Evolutionary conservation across 2,113 vertebrate species (phyloP).

Genomic region (Motacilla tschutschensis): DNA sequence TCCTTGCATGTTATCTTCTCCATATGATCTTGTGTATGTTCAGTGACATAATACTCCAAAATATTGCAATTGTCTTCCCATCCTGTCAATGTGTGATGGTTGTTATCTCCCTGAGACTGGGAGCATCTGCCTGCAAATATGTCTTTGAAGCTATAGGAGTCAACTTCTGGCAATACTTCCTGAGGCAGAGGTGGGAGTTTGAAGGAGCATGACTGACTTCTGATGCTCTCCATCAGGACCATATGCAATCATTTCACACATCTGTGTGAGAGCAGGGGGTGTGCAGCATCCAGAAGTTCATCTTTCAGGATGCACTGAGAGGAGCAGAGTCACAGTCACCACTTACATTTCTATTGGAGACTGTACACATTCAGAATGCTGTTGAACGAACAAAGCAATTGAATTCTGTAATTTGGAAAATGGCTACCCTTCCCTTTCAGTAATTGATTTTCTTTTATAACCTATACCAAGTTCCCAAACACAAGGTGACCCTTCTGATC

Average conservation of each 20-base stretch:
- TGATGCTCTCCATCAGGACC: neutral
- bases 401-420: neutral
- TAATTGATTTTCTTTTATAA: neutral
- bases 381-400: neutral
- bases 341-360: neutral
- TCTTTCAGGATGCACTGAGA: neutral
- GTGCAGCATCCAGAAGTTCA: neutral
- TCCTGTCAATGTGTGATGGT: fast-evolving
- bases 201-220: neutral
- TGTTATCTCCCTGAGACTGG: neutral
- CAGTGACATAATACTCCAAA: neutral
- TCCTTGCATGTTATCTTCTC: fast-evolving
- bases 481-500: neutral
- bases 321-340: neutral
- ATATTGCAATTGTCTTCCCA: neutral
- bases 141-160: neutral
- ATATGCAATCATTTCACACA: fast-evolving
- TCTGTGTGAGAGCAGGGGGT: too few relatives aligned
- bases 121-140: fast-evolving
- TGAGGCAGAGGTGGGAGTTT: neutral
- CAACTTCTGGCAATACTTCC: neutral
- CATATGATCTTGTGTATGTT: neutral
- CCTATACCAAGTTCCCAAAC: neutral
- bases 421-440: neutral
- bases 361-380: neutral